Base-by-base conservation (phyloP, 2,797 vertebrate genomes). In the Florisuga fusca region DNA sequence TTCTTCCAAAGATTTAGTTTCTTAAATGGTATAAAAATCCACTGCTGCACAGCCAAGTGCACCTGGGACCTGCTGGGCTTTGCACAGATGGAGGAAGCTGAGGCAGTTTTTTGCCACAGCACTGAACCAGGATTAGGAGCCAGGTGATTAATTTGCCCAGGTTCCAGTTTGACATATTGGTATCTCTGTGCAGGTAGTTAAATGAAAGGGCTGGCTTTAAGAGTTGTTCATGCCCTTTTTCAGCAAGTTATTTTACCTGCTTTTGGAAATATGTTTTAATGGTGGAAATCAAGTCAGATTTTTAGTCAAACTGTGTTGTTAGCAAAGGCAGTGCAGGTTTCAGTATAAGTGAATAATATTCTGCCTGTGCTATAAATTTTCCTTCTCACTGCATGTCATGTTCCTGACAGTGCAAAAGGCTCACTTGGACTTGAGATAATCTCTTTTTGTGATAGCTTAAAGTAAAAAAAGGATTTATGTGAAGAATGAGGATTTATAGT, bases 71-170 rank as follows among this genome's bases (percentile, higher is more conserved):
- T 43, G 4, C 34, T 11, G 26, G 50, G 36, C n/a, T 79, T 74
- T 78, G 43, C 50, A n/a, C 31, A n/a, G 31, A 17, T 43, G 9
- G 61, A 31, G 54, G 27, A 34, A 67, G 54, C 54, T 4, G 3
- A 23, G 26, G 41, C 77, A 16, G 41, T n/a, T n/a, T 15, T 57
- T 50, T 25, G 43, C 18, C 16, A 3, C 50, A n/a, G 14, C 10
- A 2, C 41, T n/a, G 33, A 7, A 12, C 12, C 0, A 0, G 38
- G 18, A 5, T 54, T 61, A 67, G 54, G 54, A 84, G 54, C 26
- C 45, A 71, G n/a, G 29, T 71, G 45, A 19, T 46, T 50, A 41
- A 18, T 20, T 63, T 3, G 3, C 11, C 53, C 27, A 10, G 61
- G 25, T 67, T 27, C 27, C 18, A 7, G 11, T 71, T 23, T 72